Evolutionary conservation across 1,140 invertebrate genomes (phyloP).

Genomic region (Hydropsyche tenuis): DNA sequence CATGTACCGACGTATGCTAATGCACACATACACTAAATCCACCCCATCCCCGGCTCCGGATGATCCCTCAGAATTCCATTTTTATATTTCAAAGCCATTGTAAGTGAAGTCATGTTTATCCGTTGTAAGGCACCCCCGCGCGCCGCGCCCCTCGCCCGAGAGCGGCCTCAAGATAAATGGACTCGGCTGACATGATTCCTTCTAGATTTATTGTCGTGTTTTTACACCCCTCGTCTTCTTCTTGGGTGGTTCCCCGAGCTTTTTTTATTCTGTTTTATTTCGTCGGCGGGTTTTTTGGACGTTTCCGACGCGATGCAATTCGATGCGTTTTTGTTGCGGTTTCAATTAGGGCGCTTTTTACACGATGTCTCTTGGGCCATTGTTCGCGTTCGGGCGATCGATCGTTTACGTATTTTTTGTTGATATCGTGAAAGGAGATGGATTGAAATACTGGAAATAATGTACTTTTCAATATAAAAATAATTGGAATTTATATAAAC

Average conservation of each 20-base stretch:
- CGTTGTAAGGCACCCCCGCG: slow-evolving; percentile 18
- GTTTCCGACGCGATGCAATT: background rate
- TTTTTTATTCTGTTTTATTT: background rate
- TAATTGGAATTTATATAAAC: no score
- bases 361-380: no score
- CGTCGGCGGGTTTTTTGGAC: background rate
- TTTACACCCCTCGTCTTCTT: background rate
- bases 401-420: no score
- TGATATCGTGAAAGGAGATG: no score
- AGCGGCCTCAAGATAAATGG: slow-evolving; percentile 26
- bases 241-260: background rate
- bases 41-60: no score
- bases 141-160: background rate
- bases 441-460: no score
- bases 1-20: slow-evolving; percentile 33
- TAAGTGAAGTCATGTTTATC: slow-evolving; percentile 37
- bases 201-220: slow-evolving; percentile 35
- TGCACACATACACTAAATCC: slow-evolving; percentile 6
- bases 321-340: background rate
- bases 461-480: no score
- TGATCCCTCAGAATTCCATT: slow-evolving; percentile 19
- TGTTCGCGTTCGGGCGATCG: no score
- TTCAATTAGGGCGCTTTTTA: background rate
- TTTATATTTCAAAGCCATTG: slow-evolving; percentile 38
- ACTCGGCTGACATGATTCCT: slow-evolving; percentile 37